Base-by-base conservation (phyloP, 2,113 vertebrate species). In the Limanda limanda region DNA sequence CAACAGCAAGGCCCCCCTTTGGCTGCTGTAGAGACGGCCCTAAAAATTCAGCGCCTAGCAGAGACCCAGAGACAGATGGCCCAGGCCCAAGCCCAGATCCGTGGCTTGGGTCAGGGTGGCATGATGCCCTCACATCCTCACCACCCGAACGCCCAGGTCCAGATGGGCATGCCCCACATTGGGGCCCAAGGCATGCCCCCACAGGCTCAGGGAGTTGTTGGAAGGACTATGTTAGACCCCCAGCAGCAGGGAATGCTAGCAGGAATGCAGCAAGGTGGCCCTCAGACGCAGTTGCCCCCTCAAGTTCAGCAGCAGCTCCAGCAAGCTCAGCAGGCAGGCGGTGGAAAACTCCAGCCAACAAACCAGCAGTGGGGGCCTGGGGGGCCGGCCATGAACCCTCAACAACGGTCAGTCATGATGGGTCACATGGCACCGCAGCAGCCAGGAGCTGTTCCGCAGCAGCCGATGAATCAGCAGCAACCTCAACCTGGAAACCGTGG, bases 1-100 rank as follows among this genome's bases (percentile, higher is more conserved):
- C 91, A 86, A 73, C 93, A 89, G 62, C 93, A 91, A 68, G 97
- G 97, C 0, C 97, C 98, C 37, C 98, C 98, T 37, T 92, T 96
- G 0, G 97, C 97, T 6, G 97, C 98, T 0, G 96, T 99, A 61
- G 98, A 99, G 88, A 97, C 97, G 63, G 98, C 98, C 17, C 95
- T 99, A 91, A 97, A 99, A 91, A 99, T 99, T 84, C 97, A 99
- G 88, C 95, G 97, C 40, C 94, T 97, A 1, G 98, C 98, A 0
- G 97, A 99, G 89, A 96, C 95, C 5, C 98, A 99, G 88, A 94
- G 97, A 85, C 97, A 98, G 91, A 97, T 98, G 96, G 97, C 74
- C 21, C 92, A 89, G 55, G 85, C 78, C n/a, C 90, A 91, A 27
- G 95, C 95, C 56, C 97, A 97, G 89, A 95, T 97, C 82, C 96